Percentiles rank a stretch among this genome's conserved stretches.
Evolutionary conservation across 2,888 invertebrate species (phyloP).

Genomic region (Harpalus rufipes): DNA sequence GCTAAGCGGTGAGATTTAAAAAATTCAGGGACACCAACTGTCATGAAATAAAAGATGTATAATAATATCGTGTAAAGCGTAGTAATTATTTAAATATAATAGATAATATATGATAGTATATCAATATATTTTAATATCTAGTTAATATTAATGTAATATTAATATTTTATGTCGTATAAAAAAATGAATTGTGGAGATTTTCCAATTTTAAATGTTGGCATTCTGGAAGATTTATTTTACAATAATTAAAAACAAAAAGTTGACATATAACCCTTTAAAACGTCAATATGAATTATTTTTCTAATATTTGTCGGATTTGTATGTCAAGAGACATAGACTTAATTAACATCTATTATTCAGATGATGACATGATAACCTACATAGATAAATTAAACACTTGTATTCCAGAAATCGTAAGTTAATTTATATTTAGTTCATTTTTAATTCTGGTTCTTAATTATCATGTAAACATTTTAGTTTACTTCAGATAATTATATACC

Average conservation of each 20-base stretch:
- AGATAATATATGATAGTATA: too few relatives aligned
- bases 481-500: conserved; percentile 59
- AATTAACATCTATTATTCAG: conserved; percentile 57
- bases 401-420: conserved; percentile 61
- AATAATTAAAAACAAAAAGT: conserved; percentile 48
- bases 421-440: conserved; percentile 12
- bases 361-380: conserved; percentile 57
- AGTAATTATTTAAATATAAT: too few relatives aligned
- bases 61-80: too few relatives aligned
- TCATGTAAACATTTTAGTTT: conserved; percentile 54
- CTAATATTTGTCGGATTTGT: conserved; percentile 63
- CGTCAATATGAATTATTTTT: conserved; percentile 64
- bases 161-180: not conserved
- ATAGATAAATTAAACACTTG: conserved; percentile 61
- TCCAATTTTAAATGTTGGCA: conserved; percentile 11
- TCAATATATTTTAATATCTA: not conserved
- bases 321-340: conserved; percentile 60
- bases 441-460: conserved; percentile 20
- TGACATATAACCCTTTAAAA: conserved; percentile 48
- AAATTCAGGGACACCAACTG: too few relatives aligned
- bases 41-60: too few relatives aligned
- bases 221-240: conserved; percentile 25
- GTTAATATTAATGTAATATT: not conserved
- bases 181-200: not conserved
- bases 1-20: too few relatives aligned